Evolutionary conservation across 2,888 invertebrate genomes (phyloP), one percentile per base, ranked within the genome.

Genomic region (Mechanitis messenoides): DNA sequence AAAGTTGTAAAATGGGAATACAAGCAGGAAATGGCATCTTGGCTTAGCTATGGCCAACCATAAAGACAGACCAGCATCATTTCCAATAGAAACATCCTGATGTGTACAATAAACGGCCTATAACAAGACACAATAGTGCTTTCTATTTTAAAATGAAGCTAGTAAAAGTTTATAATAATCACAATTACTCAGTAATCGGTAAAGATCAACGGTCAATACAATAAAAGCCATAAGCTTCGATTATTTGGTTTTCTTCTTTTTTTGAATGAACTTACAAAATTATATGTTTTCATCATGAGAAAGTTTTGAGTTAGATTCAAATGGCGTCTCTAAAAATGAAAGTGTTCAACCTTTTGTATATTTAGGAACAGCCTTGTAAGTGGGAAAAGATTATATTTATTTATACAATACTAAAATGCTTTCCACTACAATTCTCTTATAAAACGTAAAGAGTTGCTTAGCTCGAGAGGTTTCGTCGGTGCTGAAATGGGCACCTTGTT

Each of bases 251-350:
- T 82, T 77, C 76, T 80, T 76, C 75, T 75, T 74, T 75, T 77
- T 72, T 74, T 74, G 74, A 80, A 79, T 75, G 76, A 75, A 68
- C 81, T 85, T 78, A 79, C 82, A 74, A 85, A 86, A 87, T 85
- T 85, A 84, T 78, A 81, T 77, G 80, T 85, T 80, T 81, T 75
- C 73, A 74, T 74, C 74, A 75, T 73, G 81, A 78, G 82, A 87
- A 85, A 85, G 85, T 83, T 78, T 75, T 73, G 71, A 78, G 76
- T 77, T 77, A 78, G 77, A 83, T 78, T 76, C 76, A 78, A 81
- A 80, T 77, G 68, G 73, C 72, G 76, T 79, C 76, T 76, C 72
- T 76, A 68, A 57, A 59, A 80, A 85, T 80, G 88, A 87, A 87
- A 87, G 86, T 83, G 71, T 66, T 62, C 54, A 62, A 60, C 63